phyloP scores from a whole-genome alignment of 2,888 invertebrate genomes.

The Heliconius sara region DNA sequence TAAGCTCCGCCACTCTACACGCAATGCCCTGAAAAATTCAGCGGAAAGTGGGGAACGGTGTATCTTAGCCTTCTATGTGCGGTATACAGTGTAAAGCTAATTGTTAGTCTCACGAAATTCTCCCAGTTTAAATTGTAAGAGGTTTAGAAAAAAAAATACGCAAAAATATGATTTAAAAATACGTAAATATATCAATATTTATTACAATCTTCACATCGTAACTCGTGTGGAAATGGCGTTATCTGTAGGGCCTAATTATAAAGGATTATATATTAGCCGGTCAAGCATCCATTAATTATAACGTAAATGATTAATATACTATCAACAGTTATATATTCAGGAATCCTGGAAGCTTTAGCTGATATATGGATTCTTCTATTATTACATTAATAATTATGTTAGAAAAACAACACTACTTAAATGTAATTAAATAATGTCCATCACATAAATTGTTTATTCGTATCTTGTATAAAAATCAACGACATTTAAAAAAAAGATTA shows the following conservation, averaged over 20 bases:
- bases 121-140: background rate
- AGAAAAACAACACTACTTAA: background rate
- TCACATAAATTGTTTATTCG: background rate
- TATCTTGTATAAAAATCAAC: background rate
- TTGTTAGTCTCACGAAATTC: background rate
- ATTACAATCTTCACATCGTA: background rate
- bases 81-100: too few relatives aligned
- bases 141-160: background rate
- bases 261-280: constrained; percentile 30
- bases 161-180: background rate
- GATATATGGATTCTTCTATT: background rate
- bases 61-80: too few relatives aligned
- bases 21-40: too few relatives aligned
- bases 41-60: too few relatives aligned
- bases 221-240: constrained; percentile 5
- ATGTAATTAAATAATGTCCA: too few relatives aligned
- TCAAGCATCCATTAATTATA: constrained; percentile 27
- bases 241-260: constrained; percentile 17
- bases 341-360: background rate
- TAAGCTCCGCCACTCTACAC: too few relatives aligned
- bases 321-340: background rate
- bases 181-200: constrained; percentile 2
- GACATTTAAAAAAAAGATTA: background rate
- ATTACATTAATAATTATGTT: too few relatives aligned
- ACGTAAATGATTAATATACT: constrained; percentile 17